Base-by-base conservation (phyloP, 2,888 invertebrate species). In the Spisula solida region DNA sequence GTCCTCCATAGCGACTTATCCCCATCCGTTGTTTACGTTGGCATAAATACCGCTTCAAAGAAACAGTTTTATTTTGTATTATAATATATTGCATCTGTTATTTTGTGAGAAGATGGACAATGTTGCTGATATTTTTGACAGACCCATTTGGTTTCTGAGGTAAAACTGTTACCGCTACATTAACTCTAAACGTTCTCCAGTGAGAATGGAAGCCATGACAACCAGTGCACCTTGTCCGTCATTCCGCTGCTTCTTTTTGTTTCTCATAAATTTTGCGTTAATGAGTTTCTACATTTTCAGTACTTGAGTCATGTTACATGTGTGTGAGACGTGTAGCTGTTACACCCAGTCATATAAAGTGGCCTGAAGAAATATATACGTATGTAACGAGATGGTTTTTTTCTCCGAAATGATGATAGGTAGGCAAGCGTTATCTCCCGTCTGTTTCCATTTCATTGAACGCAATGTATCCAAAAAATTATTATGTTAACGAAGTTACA, bases 121-220 rank as follows among this genome's bases (percentile, higher is more conserved):
- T 66, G 60, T 25, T 66, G 60, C n/a, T 66, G 60, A 25, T 66
- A 66, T 25, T 10, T 66, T 66, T 66, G 60, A 66, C 60, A 66
- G 60, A 66, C 25, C 5, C 60, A 66, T 66, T 25, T 25, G 20
- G 25, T 66, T n/a, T 5, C 25, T 25, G 60, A 66, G 60, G 60
- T 56, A 25, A 41, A 66, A 6, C 51, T 66, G 25, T 66, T 66
- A 25, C 6, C n/a, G 60, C 60, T 25, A 25, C 60, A 25, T 66
- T 66, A 66, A 66, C n/a, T 66, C 60, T 66, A 66, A 66, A 66
- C 60, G 25, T 66, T 2, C 60, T 66, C 60, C n/a, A 66, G 60
- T 66, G 60, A 66, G n/a, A 25, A 66, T 41, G n/a, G 10, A 66
- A 66, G 25, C 60, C 60, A 66, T 25, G 60, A 66, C n/a, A 66